Evolutionary conservation across 1,140 invertebrate genomes (phyloP), one percentile per base, ranked within the genome.

Genomic region (Diuraphis noxia): DNA sequence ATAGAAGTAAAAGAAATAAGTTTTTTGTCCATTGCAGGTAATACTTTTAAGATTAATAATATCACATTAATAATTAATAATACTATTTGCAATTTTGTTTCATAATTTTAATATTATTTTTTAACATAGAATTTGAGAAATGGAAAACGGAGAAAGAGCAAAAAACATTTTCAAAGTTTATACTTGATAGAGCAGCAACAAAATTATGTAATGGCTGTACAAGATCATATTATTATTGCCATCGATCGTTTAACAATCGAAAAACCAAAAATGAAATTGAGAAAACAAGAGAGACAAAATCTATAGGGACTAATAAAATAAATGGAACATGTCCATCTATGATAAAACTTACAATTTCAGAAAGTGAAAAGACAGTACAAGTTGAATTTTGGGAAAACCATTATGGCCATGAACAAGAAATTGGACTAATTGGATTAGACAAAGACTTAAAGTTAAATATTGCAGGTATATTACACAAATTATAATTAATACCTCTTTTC

Each of bases 261-360:
- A 38, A 40, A 82, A 46, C 84, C 10, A 79, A 91, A 52, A 52
- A 52, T 52, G 49, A 52, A 52, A 52, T 81, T 81, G 36, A 81
- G 38, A 40, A 82, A 46, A 56, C 10, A 79, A 85, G 81, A 91
- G 38, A 79, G 77, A 25, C 49, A 52, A 52, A 52, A 52, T 6
- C 49, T 91, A 36, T 91, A 38, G 90, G 79, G 19, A 84, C 43
- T 43, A 91, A 91, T 77, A 91, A 91, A 84, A 91, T 84, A 34
- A 8, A 49, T 36, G 56, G 36, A 38, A 49, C 43, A 40, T 91
- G 90, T 72, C 77, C 89, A 40, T 46, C 89, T 9, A 81, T 77
- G 81, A 91, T 91, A 41, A 91, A 46, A 46, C 72, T 91, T 21
- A 49, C 41, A 34, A 43, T 82, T 43, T 10, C 7, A 81, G 36